Conservation (phyloP, 2,888 invertebrate genomes). For the Perizoma affinitatum region DNA sequence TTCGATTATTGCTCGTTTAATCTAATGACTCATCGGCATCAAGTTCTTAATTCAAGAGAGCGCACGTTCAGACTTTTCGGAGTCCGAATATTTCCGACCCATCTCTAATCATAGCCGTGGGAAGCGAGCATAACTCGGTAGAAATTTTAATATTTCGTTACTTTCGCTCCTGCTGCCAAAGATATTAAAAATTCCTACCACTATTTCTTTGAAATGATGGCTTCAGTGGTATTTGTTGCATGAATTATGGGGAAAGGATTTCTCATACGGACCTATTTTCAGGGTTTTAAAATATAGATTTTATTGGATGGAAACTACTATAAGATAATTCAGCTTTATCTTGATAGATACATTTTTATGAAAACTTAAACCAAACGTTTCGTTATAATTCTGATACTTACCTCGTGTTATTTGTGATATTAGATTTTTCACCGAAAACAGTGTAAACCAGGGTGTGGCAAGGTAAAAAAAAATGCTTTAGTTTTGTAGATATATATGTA, state of each 20-base stretch:
- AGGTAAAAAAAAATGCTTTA: too few species aligned
- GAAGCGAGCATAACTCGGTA: slow-evolving; percentile 49
- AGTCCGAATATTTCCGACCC: slow-evolving; percentile 6
- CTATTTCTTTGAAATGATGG: slow-evolving; percentile 36
- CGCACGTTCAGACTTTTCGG: neutral
- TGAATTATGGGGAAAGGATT: slow-evolving; percentile 16
- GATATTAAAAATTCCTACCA: slow-evolving; percentile 62
- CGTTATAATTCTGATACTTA: too few species aligned
- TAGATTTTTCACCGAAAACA: too few species aligned
- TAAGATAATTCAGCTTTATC: too few species aligned
- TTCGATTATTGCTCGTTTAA: too few species aligned
- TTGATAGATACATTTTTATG: too few species aligned
- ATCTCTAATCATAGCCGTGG: slow-evolving; percentile 20
- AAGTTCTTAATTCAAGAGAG: too few species aligned
- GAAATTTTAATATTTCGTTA: slow-evolving; percentile 59
- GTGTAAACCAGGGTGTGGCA: too few species aligned
- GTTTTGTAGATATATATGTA: too few species aligned
- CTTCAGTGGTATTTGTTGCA: slow-evolving; percentile 20
- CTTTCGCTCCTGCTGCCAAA: slow-evolving; percentile 38
- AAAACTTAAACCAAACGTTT: too few species aligned
- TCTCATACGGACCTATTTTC: neutral
- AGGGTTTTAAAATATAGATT: neutral
- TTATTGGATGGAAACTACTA: neutral
- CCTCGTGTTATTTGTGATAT: too few species aligned
- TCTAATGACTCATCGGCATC: too few species aligned